Evolutionary conservation across 2,113 vertebrate species (phyloP), one percentile per base, ranked within the genome.

Genomic region (Plotosus lineatus): DNA sequence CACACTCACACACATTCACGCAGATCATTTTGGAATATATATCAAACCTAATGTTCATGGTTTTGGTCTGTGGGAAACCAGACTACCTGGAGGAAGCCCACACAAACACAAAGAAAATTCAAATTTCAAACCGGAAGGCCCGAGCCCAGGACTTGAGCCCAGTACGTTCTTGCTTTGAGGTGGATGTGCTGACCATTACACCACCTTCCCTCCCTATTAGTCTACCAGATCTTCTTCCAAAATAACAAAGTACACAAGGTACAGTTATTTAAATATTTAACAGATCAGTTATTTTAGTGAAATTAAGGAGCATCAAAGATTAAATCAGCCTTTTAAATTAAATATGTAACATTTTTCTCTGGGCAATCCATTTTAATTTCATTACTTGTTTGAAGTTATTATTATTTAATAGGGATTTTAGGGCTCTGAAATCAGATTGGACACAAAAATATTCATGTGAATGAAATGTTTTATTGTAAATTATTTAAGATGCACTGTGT

Each of bases 301-400:
- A 61, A 21, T 79, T 61, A 66, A 65, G 48, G 21, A 33, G 23
- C 82, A 75, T 83, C 76, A 75, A 79, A 83, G 38, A 80, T 84
- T 75, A 76, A 80, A 55, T 28, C 19, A 56, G 38, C 10, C 36
- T 33, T 21, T 69, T 73, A 66, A 60, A 58, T 50, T 84, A 75
- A 76, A 80, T 60, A 76, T 80, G 75, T 69, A 60, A 84, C 28
- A 7, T 44, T n/a, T n/a, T 51, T 44, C 53, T 50, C 40, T 55
- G 75, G 51, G 72, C 53, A 42, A 51, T 79, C 48, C 71, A 75
- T 51, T 66, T 36, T 44, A 55, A 66, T 66, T 80, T 66, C 17
- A 72, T 80, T 71, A 55, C 72, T 55, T 44, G 48, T 26, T 33
- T 55, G 48, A 21, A 15, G 60, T 50, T 53, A 65, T 65, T 75